A percentile compares a stretch with the other conserved stretches of the same genome.
phyloP scores from a whole-genome alignment of 2,888 invertebrate genomes.

The Lamellibrachia columna region DNA sequence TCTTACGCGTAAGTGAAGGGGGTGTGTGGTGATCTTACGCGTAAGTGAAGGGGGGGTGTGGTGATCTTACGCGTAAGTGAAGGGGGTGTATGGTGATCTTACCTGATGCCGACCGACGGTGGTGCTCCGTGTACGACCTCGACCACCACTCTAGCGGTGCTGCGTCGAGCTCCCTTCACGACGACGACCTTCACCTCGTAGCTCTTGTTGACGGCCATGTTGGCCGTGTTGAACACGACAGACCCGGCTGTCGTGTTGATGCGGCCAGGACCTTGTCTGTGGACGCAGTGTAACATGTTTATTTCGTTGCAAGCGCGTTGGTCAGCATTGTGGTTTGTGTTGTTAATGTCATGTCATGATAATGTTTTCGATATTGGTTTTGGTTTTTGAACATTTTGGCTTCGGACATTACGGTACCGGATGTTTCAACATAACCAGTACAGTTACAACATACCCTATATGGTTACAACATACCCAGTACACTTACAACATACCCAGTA shows the following conservation, averaged over 20 bases:
- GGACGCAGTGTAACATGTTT: background rate
- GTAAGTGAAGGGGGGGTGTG: background rate
- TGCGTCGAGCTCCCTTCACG: slow-evolving; percentile 40
- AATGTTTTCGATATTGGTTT: background rate
- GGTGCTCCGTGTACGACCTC: slow-evolving; percentile 42
- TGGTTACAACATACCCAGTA: too few relatives aligned
- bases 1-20: too few relatives aligned
- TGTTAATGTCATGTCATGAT: too few relatives aligned
- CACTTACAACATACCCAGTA: background rate
- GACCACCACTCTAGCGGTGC: slow-evolving; percentile 36
- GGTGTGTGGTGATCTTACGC: too few relatives aligned
- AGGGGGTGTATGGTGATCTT: background rate
- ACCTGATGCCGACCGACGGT: slow-evolving; percentile 36
- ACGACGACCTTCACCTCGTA: slow-evolving; percentile 45
- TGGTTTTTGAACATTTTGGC: background rate
- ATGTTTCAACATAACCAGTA: background rate
- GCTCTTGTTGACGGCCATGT: slow-evolving; percentile 44
- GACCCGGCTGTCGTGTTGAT: slow-evolving; percentile 22
- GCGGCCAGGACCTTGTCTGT: slow-evolving; percentile 21
- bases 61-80: background rate
- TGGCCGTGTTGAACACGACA: slow-evolving; percentile 44
- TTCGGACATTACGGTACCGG: background rate
- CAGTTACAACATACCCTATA: too few relatives aligned
- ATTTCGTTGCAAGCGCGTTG: background rate
- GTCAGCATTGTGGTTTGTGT: background rate